phyloP scores from a whole-genome alignment of 2,888 invertebrate species.

The Thereva nobilitata region DNA sequence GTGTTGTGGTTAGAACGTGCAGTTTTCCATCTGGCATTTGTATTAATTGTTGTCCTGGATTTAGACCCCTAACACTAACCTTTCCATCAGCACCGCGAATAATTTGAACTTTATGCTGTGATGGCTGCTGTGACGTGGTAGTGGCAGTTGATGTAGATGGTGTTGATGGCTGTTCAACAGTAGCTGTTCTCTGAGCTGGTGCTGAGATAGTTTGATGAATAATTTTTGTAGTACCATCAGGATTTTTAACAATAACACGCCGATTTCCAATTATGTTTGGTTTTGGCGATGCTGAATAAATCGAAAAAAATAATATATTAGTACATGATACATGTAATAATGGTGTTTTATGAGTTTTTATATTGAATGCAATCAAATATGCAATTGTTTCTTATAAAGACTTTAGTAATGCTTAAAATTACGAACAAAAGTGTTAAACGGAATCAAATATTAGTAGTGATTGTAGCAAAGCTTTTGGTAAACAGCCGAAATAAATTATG shows the following conservation, averaged over 20 bases:
- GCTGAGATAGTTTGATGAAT: conserved; percentile 67
- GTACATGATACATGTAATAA: not conserved
- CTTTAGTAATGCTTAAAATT: too few species aligned
- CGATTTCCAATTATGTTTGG: conserved; percentile 49
- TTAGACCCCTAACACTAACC: conserved; percentile 85
- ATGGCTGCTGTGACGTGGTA: conserved; percentile 66
- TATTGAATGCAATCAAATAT: too few species aligned
- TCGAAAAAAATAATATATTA: conserved; percentile 4
- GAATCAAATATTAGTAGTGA: too few species aligned
- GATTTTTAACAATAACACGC: conserved; percentile 59
- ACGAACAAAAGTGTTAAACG: too few species aligned
- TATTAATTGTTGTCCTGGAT: conserved; percentile 90
- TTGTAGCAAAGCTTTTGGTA: too few species aligned
- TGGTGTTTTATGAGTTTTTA: too few species aligned
- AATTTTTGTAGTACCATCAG: conserved; percentile 68
- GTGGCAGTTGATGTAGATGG: conserved; percentile 45
- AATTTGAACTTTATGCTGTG: conserved; percentile 82
- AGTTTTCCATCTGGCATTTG: conserved; percentile 93
- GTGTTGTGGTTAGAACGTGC: conserved; percentile 69
- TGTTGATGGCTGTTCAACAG: conserved; percentile 64
- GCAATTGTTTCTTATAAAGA: too few species aligned
- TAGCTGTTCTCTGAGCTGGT: conserved; percentile 64
- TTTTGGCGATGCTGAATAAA: conserved; percentile 26
- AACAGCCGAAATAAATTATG: too few species aligned
- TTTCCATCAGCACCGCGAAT: conserved; percentile 89